phyloP scores from a whole-genome alignment of 2,113 vertebrate genomes.

The Pterocles gutturalis region DNA sequence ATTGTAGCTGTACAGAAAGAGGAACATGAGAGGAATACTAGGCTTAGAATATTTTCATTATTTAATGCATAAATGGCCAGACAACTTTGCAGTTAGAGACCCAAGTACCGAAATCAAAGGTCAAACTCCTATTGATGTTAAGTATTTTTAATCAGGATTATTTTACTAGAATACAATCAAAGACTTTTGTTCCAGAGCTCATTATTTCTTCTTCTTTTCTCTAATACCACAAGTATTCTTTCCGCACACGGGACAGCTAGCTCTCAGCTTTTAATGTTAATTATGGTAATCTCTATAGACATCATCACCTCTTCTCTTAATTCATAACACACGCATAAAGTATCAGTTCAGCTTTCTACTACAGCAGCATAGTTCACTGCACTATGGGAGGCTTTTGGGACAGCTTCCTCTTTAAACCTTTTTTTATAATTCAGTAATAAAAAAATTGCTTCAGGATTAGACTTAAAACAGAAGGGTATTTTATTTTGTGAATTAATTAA shows the following conservation, averaged over 20 bases:
- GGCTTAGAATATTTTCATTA: background rate
- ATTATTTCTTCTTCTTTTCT: constrained; percentile 53
- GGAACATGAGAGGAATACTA: no score
- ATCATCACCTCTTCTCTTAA: constrained; percentile 28
- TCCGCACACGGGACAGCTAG: background rate
- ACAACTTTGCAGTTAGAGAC: background rate
- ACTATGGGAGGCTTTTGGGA: background rate
- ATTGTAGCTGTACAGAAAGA: background rate
- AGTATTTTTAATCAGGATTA: constrained; percentile 50
- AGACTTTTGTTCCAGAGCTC: constrained; percentile 30
- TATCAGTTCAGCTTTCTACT: background rate
- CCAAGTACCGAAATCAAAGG: background rate
- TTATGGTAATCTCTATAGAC: constrained; percentile 17
- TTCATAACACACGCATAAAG: constrained; percentile 34
- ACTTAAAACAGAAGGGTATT: background rate
- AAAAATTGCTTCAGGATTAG: constrained; percentile 12
- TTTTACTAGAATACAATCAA: constrained; percentile 25
- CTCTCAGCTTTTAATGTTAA: constrained; percentile 47
- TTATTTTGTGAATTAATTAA: constrained; percentile 1
- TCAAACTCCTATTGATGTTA: background rate
- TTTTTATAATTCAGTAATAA: constrained; percentile 52
- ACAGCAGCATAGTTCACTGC: background rate
- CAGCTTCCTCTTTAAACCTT: constrained; percentile 26
- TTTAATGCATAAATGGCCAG: constrained; percentile 11
- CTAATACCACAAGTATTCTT: background rate